A percentile compares a stretch with the other conserved stretches of the same genome.
Evolutionary conservation across 2,888 invertebrate species (phyloP).

Genomic region (Agonopterix arenella): DNA sequence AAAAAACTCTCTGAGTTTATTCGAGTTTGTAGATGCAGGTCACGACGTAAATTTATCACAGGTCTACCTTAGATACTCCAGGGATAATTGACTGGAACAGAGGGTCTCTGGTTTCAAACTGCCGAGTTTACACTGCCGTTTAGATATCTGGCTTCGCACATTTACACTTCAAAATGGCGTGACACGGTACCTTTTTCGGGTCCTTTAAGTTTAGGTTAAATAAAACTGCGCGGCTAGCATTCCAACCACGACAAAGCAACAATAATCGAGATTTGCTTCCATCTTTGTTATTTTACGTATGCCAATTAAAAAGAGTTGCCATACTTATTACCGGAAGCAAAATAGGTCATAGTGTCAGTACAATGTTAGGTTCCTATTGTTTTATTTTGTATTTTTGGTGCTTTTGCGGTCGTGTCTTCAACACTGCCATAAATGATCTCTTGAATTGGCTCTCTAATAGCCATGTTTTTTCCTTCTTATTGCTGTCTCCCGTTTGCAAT

Average conservation of each 20-base stretch:
- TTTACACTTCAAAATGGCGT: neutral
- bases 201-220: neutral
- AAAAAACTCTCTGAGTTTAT: constrained; percentile 49
- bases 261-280: no score
- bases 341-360: no score
- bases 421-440: no score
- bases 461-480: no score
- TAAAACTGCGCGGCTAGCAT: neutral
- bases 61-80: constrained; percentile 47
- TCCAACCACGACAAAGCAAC: neutral
- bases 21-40: constrained; percentile 52
- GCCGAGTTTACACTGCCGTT: constrained; percentile 16
- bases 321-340: no score
- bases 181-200: neutral
- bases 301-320: no score
- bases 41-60: constrained; percentile 60
- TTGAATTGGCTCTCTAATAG: no score
- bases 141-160: neutral
- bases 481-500: no score
- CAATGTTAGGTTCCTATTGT: no score
- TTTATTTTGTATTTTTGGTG: no score
- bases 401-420: no score
- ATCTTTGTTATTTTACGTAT: no score
- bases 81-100: constrained; percentile 51
- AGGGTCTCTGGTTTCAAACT: constrained; percentile 32